phyloP scores from a whole-genome alignment of 2,797 vertebrate species.

The Pipistrellus nathusii region DNA sequence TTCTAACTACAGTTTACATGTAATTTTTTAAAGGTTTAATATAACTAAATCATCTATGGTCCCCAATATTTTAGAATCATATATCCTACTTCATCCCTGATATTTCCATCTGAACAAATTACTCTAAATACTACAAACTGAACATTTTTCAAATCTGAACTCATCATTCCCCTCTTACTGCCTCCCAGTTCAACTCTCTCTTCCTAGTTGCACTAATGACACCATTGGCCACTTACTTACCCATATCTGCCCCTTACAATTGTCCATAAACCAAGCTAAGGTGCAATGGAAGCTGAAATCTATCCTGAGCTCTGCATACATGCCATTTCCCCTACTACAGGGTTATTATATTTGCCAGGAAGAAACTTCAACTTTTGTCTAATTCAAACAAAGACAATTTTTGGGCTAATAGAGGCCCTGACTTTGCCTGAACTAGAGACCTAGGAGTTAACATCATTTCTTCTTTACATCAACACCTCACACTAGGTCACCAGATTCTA shows the following conservation, averaged over 20 bases:
- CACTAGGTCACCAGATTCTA: background rate
- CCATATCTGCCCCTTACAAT: background rate
- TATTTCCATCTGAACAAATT: background rate
- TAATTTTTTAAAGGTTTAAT: background rate
- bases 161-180: no score
- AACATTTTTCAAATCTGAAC: background rate
- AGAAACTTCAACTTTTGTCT: slow-evolving; percentile 17
- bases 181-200: background rate
- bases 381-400: background rate
- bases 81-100: background rate
- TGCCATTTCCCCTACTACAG: background rate
- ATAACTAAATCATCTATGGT: background rate
- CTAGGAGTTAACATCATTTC: background rate
- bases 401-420: no score
- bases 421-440: background rate
- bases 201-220: background rate
- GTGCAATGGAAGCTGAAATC: background rate
- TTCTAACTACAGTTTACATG: background rate
- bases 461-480: background rate
- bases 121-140: background rate
- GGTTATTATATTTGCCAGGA: background rate
- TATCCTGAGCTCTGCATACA: background rate
- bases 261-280: background rate
- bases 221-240: background rate
- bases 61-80: background rate